Evolutionary conservation across 2,113 vertebrate genomes (phyloP).

Genomic region (Amia ocellicauda): DNA sequence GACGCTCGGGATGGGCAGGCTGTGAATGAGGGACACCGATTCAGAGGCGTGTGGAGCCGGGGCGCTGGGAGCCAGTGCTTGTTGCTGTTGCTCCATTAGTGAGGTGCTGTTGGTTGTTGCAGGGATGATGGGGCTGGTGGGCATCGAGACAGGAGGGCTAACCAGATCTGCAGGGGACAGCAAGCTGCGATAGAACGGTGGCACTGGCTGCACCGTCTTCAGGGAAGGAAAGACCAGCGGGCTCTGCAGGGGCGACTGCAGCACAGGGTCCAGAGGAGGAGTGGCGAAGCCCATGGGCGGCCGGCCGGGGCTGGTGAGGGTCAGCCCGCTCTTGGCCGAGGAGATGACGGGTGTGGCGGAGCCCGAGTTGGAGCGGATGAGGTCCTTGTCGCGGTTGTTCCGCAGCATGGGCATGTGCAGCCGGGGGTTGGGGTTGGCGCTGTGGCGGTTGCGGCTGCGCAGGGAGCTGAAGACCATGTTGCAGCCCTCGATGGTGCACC

Average conservation of each 20-base stretch:
- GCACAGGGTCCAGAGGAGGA: slow-evolving; percentile 86
- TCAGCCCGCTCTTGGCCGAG: slow-evolving; percentile 85
- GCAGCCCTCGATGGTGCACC: slow-evolving; percentile 97
- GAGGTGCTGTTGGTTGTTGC: slow-evolving; percentile 67
- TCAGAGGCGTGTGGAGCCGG: slow-evolving; percentile 73
- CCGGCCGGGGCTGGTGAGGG: slow-evolving; percentile 91
- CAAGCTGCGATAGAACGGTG: slow-evolving; percentile 96
- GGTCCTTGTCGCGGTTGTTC: slow-evolving; percentile 97
- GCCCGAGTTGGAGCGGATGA: slow-evolving; percentile 86
- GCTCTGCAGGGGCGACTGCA: slow-evolving; percentile 88
- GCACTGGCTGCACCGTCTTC: slow-evolving; percentile 96
- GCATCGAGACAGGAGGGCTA: slow-evolving; percentile 89
- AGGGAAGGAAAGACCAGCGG: slow-evolving; percentile 90
- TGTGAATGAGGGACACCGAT: slow-evolving; percentile 59
- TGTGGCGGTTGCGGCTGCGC: slow-evolving; percentile 95
- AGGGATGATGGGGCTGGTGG: slow-evolving; percentile 93
- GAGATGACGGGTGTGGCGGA: slow-evolving; percentile 92
- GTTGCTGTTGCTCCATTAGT: slow-evolving; percentile 66
- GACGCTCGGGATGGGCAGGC: slow-evolving; percentile 63
- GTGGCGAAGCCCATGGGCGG: slow-evolving; percentile 93
- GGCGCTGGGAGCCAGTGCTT: slow-evolving; percentile 67
- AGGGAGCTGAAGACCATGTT: slow-evolving; percentile 99
- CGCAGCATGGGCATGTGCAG: slow-evolving; percentile 98
- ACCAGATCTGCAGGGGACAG: slow-evolving; percentile 90
- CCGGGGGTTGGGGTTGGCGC: slow-evolving; percentile 95